Conservation (phyloP, 1,140 invertebrate genomes). For the Physella acuta region DNA sequence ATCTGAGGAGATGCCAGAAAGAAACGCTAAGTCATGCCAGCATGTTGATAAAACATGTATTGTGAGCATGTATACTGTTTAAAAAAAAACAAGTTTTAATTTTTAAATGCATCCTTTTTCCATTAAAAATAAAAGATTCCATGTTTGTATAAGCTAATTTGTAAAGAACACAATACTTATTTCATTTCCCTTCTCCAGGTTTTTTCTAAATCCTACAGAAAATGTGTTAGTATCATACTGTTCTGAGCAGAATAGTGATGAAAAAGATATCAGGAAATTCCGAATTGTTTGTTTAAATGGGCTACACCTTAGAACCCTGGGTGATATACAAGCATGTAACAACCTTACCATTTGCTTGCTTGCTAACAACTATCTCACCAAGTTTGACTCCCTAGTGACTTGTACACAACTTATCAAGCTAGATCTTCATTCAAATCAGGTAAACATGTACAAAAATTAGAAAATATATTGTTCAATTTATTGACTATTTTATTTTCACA, state of each 20-base stretch:
- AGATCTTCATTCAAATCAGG: constrained; percentile 58
- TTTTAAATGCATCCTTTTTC: constrained; percentile 6
- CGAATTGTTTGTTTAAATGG: constrained; percentile 38
- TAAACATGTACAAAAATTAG: constrained; percentile 26
- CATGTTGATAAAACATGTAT: no score
- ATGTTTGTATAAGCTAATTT: no score
- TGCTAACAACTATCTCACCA: constrained; percentile 53
- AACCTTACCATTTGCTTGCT: constrained; percentile 53
- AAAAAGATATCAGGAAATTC: constrained; percentile 33
- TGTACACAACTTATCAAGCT: constrained; percentile 55
- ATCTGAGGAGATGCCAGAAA: no score
- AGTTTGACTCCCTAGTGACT: constrained; percentile 47
- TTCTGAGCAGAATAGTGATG: constrained; percentile 15
- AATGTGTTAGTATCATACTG: constrained; percentile 37
- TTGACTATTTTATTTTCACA: no score
- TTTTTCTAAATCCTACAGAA: constrained; percentile 43
- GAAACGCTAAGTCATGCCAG: no score
- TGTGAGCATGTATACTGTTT: no score
- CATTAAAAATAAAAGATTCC: background rate
- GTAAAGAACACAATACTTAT: background rate
- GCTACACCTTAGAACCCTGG: constrained; percentile 47
- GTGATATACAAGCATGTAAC: constrained; percentile 46
- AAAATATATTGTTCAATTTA: no score
- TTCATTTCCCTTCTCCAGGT: constrained; percentile 20
- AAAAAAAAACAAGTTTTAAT: no score